phyloP scores from a whole-genome alignment of 1,140 invertebrate species.

The Rhysida immarginata region DNA sequence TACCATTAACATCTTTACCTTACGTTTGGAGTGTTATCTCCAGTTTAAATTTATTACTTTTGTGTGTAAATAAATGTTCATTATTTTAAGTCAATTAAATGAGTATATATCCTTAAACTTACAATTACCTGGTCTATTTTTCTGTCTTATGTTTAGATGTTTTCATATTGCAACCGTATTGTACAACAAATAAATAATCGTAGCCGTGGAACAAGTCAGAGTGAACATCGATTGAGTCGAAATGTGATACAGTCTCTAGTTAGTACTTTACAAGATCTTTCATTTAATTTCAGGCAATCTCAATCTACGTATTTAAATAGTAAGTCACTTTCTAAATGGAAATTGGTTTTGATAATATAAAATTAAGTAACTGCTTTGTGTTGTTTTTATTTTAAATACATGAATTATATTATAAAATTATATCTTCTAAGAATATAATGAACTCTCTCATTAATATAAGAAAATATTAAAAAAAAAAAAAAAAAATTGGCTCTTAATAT shows the following conservation, averaged over 20 bases:
- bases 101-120: no score
- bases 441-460: no score
- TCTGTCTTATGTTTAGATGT: no score
- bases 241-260: constrained; percentile 73
- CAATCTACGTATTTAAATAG: constrained; percentile 68
- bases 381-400: constrained; percentile 1
- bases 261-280: constrained; percentile 64
- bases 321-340: constrained; percentile 20
- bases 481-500: not conserved
- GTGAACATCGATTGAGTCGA: constrained; percentile 55
- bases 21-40: no score
- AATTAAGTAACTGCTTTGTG: not conserved
- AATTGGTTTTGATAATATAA: not conserved
- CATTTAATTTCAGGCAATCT: constrained; percentile 56
- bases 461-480: not conserved
- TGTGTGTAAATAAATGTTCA: no score
- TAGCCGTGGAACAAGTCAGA: constrained; percentile 27
- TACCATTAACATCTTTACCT: no score
- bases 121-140: no score
- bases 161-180: constrained; percentile 61
- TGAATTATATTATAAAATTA: constrained; percentile 28
- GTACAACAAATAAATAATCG: constrained; percentile 54
- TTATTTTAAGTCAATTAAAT: no score
- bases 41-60: no score
- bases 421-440: not conserved